phyloP scores from a whole-genome alignment of 1,140 invertebrate genomes.

The Drosophila sturtevanti region DNA sequence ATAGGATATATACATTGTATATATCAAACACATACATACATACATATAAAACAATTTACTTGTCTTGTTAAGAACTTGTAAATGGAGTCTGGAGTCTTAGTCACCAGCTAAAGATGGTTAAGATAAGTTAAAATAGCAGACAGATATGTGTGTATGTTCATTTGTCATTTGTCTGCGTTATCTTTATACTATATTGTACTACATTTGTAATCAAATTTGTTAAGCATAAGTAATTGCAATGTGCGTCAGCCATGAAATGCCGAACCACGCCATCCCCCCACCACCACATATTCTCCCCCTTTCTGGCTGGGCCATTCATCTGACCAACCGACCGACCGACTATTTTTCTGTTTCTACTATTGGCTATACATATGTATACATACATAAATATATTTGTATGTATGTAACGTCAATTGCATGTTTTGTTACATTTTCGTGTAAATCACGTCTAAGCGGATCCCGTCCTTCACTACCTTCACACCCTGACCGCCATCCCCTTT shows the following conservation, averaged over 20 bases:
- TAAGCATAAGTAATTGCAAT: conserved; percentile 51
- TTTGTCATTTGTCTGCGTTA: conserved; percentile 3
- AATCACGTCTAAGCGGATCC: conserved; percentile 55
- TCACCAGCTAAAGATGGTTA: no score
- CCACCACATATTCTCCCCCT: neutral
- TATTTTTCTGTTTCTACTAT: neutral
- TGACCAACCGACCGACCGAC: neutral
- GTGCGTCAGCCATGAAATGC: conserved; percentile 5
- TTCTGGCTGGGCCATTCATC: neutral
- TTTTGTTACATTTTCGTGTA: conserved; percentile 50
- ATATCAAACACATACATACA: no score
- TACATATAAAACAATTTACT: neutral
- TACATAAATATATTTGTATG: neutral
- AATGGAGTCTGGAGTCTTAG: neutral
- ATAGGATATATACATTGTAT: neutral
- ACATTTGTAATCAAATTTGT: conserved; percentile 49
- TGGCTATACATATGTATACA: neutral
- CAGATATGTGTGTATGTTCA: no score
- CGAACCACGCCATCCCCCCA: neutral
- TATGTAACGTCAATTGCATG: conserved; percentile 45
- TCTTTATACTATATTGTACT: conserved; percentile 1
- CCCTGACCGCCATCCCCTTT: neutral
- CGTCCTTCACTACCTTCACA: neutral
- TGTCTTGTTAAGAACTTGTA: neutral
- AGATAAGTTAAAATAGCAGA: neutral